Percentiles rank a stretch among this genome's conserved stretches.
Evolutionary conservation across 2,888 invertebrate genomes (phyloP).

Genomic region (Mellilla xanthometata): DNA sequence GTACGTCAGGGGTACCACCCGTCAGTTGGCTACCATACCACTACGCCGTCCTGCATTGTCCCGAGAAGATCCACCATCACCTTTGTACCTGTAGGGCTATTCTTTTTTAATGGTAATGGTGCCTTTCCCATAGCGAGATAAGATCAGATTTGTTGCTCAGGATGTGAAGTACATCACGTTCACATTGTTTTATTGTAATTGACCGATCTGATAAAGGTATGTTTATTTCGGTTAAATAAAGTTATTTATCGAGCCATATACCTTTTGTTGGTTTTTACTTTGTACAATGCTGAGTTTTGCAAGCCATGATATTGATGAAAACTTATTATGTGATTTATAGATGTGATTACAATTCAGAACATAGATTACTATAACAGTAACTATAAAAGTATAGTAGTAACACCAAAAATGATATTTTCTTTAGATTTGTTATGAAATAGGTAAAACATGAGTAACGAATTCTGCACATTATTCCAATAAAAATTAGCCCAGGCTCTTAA

Average conservation of each 20-base stretch:
- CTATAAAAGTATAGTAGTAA: too few relatives aligned
- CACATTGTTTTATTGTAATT: conserved; percentile 53
- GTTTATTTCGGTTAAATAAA: conserved; percentile 34
- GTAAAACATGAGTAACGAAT: too few relatives aligned
- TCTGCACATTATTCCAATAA: too few relatives aligned
- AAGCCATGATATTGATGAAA: too few relatives aligned
- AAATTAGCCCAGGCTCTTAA: too few relatives aligned
- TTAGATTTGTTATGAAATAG: too few relatives aligned
- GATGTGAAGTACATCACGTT: conserved; percentile 46
- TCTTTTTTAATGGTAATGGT: conserved; percentile 55
- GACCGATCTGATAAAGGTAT: conserved; percentile 44
- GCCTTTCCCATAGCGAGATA: conserved; percentile 59
- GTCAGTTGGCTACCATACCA: conserved; percentile 81
- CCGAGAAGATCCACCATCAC: conserved; percentile 57
- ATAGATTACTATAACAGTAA: too few relatives aligned
- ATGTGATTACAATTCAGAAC: too few relatives aligned
- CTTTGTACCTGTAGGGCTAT: conserved; percentile 63
- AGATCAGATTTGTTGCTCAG: conserved; percentile 50
- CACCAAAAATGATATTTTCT: too few relatives aligned
- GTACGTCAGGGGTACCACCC: conserved; percentile 74
- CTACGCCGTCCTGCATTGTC: conserved; percentile 70
- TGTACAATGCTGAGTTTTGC: too few relatives aligned
- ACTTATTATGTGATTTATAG: too few relatives aligned
- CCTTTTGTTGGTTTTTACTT: not conserved
- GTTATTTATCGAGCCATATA: conserved; percentile 33